Evolutionary conservation across 2,113 vertebrate genomes (phyloP).

Genomic region (Hiodon alosoides): DNA sequence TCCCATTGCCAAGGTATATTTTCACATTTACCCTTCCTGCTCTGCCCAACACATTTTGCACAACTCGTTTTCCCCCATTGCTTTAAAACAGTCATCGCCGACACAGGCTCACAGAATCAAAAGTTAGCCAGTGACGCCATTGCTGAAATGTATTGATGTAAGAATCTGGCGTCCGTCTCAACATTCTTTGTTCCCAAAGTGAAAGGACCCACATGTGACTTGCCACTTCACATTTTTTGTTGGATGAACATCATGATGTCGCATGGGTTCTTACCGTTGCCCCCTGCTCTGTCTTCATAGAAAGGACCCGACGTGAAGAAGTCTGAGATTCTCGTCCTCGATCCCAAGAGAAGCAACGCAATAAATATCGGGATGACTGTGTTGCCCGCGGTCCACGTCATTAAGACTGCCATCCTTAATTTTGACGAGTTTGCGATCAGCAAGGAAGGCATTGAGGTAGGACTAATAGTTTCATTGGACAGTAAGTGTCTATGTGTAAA

Average conservation of each 20-base stretch:
- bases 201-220: neutral
- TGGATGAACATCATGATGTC: too few species aligned
- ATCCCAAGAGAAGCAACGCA: slow-evolving; percentile 87
- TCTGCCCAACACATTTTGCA: neutral
- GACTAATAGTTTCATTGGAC: too few species aligned
- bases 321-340: slow-evolving; percentile 76
- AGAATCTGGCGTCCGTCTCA: neutral
- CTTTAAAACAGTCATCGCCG: neutral
- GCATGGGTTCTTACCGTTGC: too few species aligned
- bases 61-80: neutral
- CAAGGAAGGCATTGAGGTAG: slow-evolving; percentile 94
- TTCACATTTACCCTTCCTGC: neutral
- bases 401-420: slow-evolving; percentile 84
- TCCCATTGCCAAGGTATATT: slow-evolving; percentile 74
- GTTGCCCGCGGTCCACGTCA: slow-evolving; percentile 82
- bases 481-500: too few species aligned
- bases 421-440: slow-evolving; percentile 92
- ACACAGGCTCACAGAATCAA: neutral
- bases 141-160: neutral
- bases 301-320: slow-evolving; percentile 77
- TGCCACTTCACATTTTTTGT: too few species aligned
- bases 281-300: slow-evolving; percentile 46
- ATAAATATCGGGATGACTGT: slow-evolving; percentile 95
- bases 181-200: neutral
- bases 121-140: neutral